These are phyloP conservation scores for Saguinus midas DNA, from an alignment of 2,113 vertebrate genomes.

Conservation along the genomic window DNA sequence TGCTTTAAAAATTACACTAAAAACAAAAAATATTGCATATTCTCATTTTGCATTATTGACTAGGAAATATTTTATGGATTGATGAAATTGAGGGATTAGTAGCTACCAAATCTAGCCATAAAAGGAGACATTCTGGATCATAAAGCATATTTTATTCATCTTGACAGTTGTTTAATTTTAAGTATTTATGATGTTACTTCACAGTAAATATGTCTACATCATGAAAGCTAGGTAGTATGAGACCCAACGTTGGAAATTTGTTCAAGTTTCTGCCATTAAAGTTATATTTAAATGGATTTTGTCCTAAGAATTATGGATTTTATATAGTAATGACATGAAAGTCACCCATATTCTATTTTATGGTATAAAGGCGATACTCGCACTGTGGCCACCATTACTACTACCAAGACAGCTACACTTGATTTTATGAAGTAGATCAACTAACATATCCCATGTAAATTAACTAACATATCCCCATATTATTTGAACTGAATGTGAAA, in stretches of 20 bases:
- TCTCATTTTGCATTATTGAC: conserved; percentile 36
- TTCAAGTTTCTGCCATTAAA: conserved; percentile 47
- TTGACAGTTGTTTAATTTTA: conserved; percentile 60
- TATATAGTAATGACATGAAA: conserved; percentile 40
- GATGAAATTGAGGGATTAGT: conserved; percentile 56
- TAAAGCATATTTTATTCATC: conserved; percentile 38
- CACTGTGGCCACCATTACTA: not conserved
- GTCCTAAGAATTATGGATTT: conserved; percentile 30
- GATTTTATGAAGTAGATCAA: conserved; percentile 46
- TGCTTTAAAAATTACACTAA: conserved; percentile 26
- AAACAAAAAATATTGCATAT: conserved; percentile 18
- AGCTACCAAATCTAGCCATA: conserved; percentile 49
- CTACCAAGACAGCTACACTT: not conserved
- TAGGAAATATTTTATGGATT: conserved; percentile 51
- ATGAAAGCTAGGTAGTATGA: conserved; percentile 42
- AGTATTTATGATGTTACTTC: conserved; percentile 64
- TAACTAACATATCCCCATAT: not conserved
- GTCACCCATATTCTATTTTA: not conserved
- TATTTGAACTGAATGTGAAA: conserved; percentile 26
- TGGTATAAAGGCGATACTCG: not conserved
- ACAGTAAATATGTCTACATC: conserved; percentile 61
- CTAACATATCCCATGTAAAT: not conserved
- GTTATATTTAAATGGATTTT: not conserved
- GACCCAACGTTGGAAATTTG: conserved; percentile 33
- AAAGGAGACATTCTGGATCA: conserved; percentile 37